Conservation (phyloP, 1,140 invertebrate genomes). For the silkworm (Bombyx mori) region DNA sequence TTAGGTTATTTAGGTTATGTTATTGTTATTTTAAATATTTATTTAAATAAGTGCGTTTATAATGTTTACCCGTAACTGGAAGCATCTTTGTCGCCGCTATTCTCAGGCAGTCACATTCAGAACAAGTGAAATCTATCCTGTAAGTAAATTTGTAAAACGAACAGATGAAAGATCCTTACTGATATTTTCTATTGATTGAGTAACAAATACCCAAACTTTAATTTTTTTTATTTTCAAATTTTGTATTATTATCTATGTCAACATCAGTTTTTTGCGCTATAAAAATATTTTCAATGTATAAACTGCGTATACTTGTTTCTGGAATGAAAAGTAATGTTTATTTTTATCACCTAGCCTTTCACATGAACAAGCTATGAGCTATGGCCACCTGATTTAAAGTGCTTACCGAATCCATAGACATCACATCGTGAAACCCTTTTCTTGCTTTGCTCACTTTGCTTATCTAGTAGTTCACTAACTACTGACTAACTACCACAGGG, state of each 20-base stretch:
- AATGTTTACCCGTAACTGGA: slow-evolving; percentile 51
- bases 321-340: no score
- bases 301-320: no score
- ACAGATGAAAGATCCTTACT: not conserved
- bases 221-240: not conserved
- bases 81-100: slow-evolving; percentile 47
- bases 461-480: no score
- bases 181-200: no score
- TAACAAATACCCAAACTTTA: not conserved
- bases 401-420: no score
- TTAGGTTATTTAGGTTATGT: slow-evolving; percentile 23
- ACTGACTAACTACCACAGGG: no score
- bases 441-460: no score
- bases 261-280: not conserved
- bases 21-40: not conserved
- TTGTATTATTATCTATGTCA: not conserved
- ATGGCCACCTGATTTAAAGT: no score
- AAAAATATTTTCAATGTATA: not conserved
- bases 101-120: slow-evolving; percentile 51
- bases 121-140: slow-evolving; percentile 47
- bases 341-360: no score
- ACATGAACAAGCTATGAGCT: no score
- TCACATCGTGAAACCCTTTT: no score
- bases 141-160: slow-evolving; percentile 24
- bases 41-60: slow-evolving; percentile 9